A percentile compares a stretch with the other conserved stretches of the same genome.
Evolutionary conservation across 2,113 vertebrate species (phyloP).

Genomic region (Canis aureus): DNA sequence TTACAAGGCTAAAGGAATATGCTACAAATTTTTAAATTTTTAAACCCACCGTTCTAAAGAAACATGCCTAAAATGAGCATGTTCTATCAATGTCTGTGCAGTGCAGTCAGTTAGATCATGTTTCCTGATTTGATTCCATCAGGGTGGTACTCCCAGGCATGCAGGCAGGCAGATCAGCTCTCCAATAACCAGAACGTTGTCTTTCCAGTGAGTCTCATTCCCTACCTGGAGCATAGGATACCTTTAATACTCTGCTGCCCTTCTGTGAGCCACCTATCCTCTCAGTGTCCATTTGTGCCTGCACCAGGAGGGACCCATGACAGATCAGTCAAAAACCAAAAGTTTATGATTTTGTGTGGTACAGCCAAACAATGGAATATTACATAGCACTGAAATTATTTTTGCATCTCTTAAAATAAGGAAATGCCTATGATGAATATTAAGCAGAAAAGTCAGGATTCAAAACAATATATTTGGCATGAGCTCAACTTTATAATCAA

Average conservation of each 20-base stretch:
- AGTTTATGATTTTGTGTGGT: neutral
- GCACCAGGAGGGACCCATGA: neutral
- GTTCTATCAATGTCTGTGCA: neutral
- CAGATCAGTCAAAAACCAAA: neutral
- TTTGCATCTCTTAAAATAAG: neutral
- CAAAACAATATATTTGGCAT: neutral
- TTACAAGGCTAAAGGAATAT: neutral
- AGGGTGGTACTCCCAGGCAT: neutral
- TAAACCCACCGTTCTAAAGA: neutral
- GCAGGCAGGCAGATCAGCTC: neutral
- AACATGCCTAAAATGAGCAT: neutral
- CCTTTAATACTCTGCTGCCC: neutral
- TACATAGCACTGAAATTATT: neutral
- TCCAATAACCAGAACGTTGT: neutral
- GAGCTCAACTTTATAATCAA: constrained; percentile 39
- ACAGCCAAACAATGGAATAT: neutral
- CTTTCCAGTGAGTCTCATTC: neutral
- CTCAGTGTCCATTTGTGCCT: neutral
- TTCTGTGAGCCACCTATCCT: neutral
- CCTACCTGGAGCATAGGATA: neutral
- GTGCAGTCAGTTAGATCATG: neutral
- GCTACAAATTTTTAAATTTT: neutral
- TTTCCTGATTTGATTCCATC: neutral
- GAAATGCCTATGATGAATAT: constrained; percentile 13
- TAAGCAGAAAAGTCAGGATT: constrained; percentile 12